Evolutionary conservation across 2,797 vertebrate species (phyloP), one percentile per base, ranked within the genome.

Genomic region (Gymnodraco acuticeps): DNA sequence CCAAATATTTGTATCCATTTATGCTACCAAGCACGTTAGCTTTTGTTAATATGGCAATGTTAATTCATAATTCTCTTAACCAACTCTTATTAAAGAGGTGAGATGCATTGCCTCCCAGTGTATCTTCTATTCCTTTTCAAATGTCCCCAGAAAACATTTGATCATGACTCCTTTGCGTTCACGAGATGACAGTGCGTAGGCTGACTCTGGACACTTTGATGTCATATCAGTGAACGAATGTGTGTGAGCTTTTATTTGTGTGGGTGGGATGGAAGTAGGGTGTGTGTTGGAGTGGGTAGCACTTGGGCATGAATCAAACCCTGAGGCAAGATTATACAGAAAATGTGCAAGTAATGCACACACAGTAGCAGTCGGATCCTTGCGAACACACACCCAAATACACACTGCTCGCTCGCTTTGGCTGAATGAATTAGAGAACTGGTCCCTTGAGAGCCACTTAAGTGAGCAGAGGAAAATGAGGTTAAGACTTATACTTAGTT

Each of bases 401-500:
- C 62, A 10, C 23, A 23, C 74, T 62, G 80, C 75, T 70, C 42
- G 42, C 83, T 75, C 81, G 72, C 72, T 86, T 80, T 74, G 71
- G 75, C 60, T 43, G 47, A 75, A 85, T 84, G 85, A 90, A 86
- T 89, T 83, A 84, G 79, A 86, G 68, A 76, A 73, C 83, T 11
- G 64, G 81, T 85, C 87, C 75, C 70, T 47, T 5, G 81, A 80
- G 87, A 91, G 78, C 78, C 83, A 84, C 85, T 89, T 83, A 89
- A 91, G 81, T 70, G 85, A 88, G 87, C 77, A 63, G 65, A 89
- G 80, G 84, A 78, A 89, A 92, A 92, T 81, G 70, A 92, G 88
- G 85, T 86, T 88, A 87, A 78, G 84, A 88, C 86, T 86, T 81
- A 85, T 76, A 87, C 81, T 92, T 85, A 87, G 82, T 67, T 60